Base-by-base conservation (phyloP, 1,140 invertebrate species). In the Trichogramma pretiosum region DNA sequence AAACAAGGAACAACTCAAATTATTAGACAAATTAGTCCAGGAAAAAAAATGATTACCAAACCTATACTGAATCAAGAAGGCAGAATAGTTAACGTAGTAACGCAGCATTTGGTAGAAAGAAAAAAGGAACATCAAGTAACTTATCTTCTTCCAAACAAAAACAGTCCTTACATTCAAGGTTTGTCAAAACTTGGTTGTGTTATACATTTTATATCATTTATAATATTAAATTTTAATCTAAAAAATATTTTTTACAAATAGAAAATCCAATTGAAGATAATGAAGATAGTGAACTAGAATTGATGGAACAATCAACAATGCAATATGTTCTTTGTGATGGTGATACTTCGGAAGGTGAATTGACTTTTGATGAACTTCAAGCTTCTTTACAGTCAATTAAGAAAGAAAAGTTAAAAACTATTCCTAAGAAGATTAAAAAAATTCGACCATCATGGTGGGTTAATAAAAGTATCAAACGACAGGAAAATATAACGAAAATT, bases 361-460 rank as follows among this genome's bases (percentile, higher is more conserved):
- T 72, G 16, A 71, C 70, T 1, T 69, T 70, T 17, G 70, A 66
- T 14, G 70, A 72, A 5, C 62, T 72, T 22, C 56, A 61, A 23
- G 38, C 53, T 8, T 65, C 62, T 0, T 50, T 71, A 14, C 45
- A 50, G 13, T 60, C 53, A 32, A 52, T 60, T n/a, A 58, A 58
- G 37, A 14, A 17, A 11, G 28, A 16, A 7, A 49, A 48, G 16
- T 19, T 19, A 43, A 28, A 8, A 13, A 42, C 5, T 21, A 28
- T 11, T 7, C 4, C 5, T 33, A 50, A 0, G 11, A 35, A 3
- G n/a, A 22, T 4, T 55, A 41, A 41, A 46, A 57, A 54, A 50
- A 48, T 37, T 1, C 55, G 48, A 50, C 22, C 30, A 3, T 21
- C n/a, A 14, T 18, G 19, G 32, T 3, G 14, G 17, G 16, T 44